Conservation (phyloP, 2,888 invertebrate species). For the Macroteleia sp. region DNA sequence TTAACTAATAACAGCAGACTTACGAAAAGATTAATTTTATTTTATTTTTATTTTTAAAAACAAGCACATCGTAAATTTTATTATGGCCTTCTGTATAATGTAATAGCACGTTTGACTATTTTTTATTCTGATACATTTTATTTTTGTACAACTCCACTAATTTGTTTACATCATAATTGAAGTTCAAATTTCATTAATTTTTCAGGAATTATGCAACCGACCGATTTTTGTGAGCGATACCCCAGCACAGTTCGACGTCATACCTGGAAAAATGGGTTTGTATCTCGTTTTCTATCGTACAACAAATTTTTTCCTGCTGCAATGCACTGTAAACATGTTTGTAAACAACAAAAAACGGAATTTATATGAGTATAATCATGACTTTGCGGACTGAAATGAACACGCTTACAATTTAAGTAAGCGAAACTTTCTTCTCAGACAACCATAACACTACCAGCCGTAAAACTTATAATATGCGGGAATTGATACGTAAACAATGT, state of each 20-base stretch:
- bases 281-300: not conserved
- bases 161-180: too few relatives aligned
- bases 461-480: not conserved
- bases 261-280: slow-evolving; percentile 95
- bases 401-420: not conserved
- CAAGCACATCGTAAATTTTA: too few relatives aligned
- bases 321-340: not conserved
- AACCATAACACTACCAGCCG: not conserved
- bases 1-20: too few relatives aligned
- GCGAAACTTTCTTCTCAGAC: slow-evolving; percentile 30
- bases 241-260: slow-evolving; percentile 92
- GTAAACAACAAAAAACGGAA: slow-evolving; percentile 2
- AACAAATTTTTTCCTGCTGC: not conserved
- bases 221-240: slow-evolving; percentile 93
- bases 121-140: too few relatives aligned
- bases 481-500: slow-evolving; percentile 27
- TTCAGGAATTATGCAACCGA: slow-evolving; percentile 90
- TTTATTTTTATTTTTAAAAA: too few relatives aligned
- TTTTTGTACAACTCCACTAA: too few relatives aligned
- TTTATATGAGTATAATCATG: not conserved
- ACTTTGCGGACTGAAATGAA: slow-evolving; percentile 4
- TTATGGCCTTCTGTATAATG: too few relatives aligned
- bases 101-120: too few relatives aligned
- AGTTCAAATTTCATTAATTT: slow-evolving; percentile 67
- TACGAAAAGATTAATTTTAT: too few relatives aligned